Evolutionary conservation across 2,888 invertebrate species (phyloP).

Genomic region (Stenotaenia linearis): DNA sequence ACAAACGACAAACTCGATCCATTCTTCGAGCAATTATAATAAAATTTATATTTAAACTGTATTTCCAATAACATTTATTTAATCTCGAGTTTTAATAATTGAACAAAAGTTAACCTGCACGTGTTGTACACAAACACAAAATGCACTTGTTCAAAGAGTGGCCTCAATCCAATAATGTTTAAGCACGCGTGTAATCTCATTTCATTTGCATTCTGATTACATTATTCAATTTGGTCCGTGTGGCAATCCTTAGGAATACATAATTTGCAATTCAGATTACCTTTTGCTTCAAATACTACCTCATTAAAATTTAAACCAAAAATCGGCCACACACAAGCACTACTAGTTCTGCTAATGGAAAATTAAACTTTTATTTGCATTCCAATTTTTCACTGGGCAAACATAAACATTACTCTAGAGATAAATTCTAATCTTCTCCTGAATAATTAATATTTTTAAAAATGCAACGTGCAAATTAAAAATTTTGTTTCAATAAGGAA

Average conservation of each 20-base stretch:
- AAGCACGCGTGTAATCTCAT: constrained; percentile 24
- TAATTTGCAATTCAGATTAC: constrained; percentile 26
- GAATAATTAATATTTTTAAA: neutral
- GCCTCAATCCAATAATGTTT: constrained; percentile 19
- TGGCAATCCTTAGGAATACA: constrained; percentile 24
- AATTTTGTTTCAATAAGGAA: neutral
- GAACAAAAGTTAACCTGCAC: neutral
- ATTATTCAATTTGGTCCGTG: constrained; percentile 21
- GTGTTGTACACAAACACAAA: constrained; percentile 1
- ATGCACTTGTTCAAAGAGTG: neutral
- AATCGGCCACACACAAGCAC: neutral
- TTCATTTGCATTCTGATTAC: constrained; percentile 19
- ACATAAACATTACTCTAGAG: neutral
- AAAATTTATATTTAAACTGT: neutral
- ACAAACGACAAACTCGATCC: no score
- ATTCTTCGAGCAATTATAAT: neutral
- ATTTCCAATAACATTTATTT: neutral
- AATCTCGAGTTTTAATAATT: neutral
- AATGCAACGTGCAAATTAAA: neutral
- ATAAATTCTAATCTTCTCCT: neutral
- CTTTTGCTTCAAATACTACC: constrained; percentile 22
- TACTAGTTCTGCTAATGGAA: neutral
- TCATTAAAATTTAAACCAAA: constrained; percentile 20
- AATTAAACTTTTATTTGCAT: constrained; percentile 26
- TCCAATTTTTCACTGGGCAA: neutral